A percentile compares a stretch with the other conserved stretches of the same genome.
phyloP scores from a whole-genome alignment of 2,113 vertebrate species.

The Arenaria interpres region DNA sequence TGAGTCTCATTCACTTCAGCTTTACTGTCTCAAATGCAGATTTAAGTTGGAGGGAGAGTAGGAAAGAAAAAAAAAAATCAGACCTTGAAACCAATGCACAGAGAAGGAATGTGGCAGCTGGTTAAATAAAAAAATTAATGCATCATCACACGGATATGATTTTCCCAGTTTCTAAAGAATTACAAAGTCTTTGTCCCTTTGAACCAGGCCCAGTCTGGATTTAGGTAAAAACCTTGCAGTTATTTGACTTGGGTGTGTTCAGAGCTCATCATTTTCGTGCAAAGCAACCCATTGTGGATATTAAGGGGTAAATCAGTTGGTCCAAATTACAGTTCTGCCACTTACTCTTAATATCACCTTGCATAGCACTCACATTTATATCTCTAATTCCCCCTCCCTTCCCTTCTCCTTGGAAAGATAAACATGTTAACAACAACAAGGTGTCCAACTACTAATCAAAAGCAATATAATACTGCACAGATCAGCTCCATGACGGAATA shows the following conservation, averaged over 20 bases:
- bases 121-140: background rate
- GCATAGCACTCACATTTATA: background rate
- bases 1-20: background rate
- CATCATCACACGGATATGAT: background rate
- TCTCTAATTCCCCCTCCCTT: background rate
- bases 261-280: background rate
- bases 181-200: background rate
- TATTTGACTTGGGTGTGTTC: background rate
- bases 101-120: background rate
- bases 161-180: background rate
- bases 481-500: background rate
- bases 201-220: background rate
- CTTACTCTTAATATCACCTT: background rate
- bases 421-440: background rate
- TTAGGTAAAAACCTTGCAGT: background rate
- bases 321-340: background rate
- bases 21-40: slow-evolving; percentile 12
- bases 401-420: background rate
- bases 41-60: background rate
- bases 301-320: background rate
- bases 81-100: slow-evolving; percentile 1
- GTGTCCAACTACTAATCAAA: background rate
- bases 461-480: background rate
- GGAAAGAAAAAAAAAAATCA: background rate
- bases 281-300: background rate